These are phyloP conservation scores for Apamea monoglypha DNA, from an alignment of 2,888 invertebrate species.

Conservation along the genomic window DNA sequence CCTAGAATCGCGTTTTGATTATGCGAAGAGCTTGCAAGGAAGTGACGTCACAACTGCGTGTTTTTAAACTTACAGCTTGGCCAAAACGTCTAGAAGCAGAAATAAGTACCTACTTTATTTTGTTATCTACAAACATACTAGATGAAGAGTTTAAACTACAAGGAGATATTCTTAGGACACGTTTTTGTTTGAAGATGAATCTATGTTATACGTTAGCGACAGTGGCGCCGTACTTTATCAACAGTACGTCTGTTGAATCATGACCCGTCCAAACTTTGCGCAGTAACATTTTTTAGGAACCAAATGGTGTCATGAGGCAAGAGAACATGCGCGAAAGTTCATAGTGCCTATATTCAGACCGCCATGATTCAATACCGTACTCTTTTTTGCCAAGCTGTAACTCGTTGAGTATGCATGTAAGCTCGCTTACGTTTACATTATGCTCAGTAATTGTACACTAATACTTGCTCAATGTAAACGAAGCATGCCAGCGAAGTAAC, in stretches of 20 bases:
- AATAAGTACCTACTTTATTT: not conserved
- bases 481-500: conserved; percentile 9
- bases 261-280: not conserved
- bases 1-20: not conserved
- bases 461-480: conserved; percentile 2
- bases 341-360: not conserved
- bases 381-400: conserved; percentile 26
- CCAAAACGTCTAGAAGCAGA: not conserved
- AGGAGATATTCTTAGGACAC: not conserved
- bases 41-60: conserved; percentile 1
- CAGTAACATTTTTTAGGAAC: not conserved
- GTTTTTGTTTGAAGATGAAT: not conserved
- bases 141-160: not conserved
- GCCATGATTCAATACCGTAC: not conserved
- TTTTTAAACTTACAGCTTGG: conserved; percentile 21
- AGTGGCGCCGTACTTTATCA: not conserved
- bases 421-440: conserved; percentile 18
- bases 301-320: not conserved
- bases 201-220: not conserved
- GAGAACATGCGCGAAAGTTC: not conserved
- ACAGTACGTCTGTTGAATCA: not conserved
- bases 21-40: not conserved
- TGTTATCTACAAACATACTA: conserved; percentile 1
- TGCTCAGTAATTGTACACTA: conserved; percentile 1
- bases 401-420: not conserved